Evolutionary conservation across 2,113 vertebrate genomes (phyloP).

Genomic region (Dascyllus trimaculatus): DNA sequence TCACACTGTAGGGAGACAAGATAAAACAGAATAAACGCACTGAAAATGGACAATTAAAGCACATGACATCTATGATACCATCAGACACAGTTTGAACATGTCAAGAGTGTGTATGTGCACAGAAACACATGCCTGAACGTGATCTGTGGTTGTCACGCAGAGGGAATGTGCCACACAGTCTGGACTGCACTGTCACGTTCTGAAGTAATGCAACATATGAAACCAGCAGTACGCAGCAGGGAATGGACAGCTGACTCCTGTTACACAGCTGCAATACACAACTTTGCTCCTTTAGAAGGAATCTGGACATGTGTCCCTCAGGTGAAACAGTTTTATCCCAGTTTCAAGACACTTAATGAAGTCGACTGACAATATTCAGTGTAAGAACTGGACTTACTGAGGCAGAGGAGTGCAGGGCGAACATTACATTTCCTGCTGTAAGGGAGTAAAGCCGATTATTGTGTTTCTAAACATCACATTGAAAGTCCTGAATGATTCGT

Average conservation of each 20-base stretch:
- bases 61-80: neutral
- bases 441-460: neutral
- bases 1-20: neutral
- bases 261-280: neutral
- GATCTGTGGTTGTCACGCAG: neutral
- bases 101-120: too few relatives aligned
- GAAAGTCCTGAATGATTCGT: neutral
- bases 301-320: neutral
- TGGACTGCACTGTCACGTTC: conserved; percentile 7
- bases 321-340: neutral
- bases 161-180: neutral
- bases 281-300: neutral
- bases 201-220: conserved; percentile 34
- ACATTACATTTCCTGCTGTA: neutral
- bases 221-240: conserved; percentile 30
- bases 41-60: neutral
- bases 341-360: neutral
- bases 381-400: neutral
- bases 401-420: neutral
- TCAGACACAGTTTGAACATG: too few relatives aligned
- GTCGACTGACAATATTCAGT: neutral
- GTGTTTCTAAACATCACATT: neutral
- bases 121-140: too few relatives aligned
- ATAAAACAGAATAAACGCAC: neutral
- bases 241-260: conserved; percentile 28